A percentile compares a stretch with the other conserved stretches of the same genome.
These are phyloP conservation scores for Cisticola juncidis DNA, from an alignment of 2,113 vertebrate genomes.

Conservation along the genomic window DNA sequence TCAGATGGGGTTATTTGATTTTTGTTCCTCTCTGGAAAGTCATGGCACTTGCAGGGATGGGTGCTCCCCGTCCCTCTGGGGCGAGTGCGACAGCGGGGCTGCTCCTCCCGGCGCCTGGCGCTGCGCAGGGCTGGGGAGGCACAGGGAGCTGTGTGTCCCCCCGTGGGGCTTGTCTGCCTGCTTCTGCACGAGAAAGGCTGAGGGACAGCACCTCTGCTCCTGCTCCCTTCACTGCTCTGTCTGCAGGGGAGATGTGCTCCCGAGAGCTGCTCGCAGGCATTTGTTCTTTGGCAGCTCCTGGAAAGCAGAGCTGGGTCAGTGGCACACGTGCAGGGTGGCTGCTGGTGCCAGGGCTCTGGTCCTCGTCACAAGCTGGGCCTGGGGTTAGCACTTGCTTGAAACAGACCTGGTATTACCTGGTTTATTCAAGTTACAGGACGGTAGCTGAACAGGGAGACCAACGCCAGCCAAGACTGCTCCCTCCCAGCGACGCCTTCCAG, in stretches of 20 bases:
- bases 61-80: background rate
- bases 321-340: accelerated
- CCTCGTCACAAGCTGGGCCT: background rate
- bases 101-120: background rate
- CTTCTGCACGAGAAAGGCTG: background rate
- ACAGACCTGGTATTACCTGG: background rate
- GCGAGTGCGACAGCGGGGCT: background rate
- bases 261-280: accelerated
- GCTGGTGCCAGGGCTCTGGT: background rate
- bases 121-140: too few species aligned
- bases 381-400: background rate
- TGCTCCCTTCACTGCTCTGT: background rate
- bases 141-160: background rate
- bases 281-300: background rate
- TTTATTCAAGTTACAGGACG: background rate
- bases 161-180: accelerated
- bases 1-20: background rate
- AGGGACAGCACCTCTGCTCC: accelerated
- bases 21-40: background rate
- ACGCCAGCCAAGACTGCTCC: accelerated
- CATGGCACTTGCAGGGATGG: accelerated
- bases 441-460: background rate
- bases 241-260: background rate
- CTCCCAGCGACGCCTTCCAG: background rate
- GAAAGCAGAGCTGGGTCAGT: background rate